A percentile compares a stretch with the other conserved stretches of the same genome.
Conservation (phyloP, 1,140 invertebrate species). For the Pentalonia nigronervosa region DNA sequence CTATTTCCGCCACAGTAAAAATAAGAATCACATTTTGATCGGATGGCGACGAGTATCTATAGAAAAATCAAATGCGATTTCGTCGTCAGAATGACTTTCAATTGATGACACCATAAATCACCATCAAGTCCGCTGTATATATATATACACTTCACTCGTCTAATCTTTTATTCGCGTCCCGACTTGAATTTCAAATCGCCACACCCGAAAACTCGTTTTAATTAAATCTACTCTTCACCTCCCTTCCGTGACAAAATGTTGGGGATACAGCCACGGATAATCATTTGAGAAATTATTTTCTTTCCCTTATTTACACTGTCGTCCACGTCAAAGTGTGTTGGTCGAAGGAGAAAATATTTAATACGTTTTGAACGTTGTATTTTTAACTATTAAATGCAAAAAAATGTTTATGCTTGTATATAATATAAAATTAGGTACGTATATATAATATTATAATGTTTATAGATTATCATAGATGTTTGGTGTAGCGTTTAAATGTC, state of each 20-base stretch:
- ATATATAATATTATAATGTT: background rate
- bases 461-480: background rate
- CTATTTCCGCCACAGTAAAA: background rate
- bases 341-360: background rate
- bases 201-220: slow-evolving; percentile 2
- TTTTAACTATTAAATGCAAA: background rate
- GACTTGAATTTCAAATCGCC: slow-evolving; percentile 42
- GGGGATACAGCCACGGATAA: background rate
- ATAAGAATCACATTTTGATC: background rate
- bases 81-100: slow-evolving; percentile 25
- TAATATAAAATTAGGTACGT: no score
- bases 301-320: background rate
- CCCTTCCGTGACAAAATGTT: no score
- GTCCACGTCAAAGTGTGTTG: background rate
- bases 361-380: background rate
- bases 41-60: background rate
- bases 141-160: slow-evolving; percentile 15
- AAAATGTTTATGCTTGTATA: background rate
- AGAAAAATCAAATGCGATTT: slow-evolving; percentile 34
- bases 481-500: background rate
- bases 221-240: background rate
- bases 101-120: slow-evolving; percentile 38
- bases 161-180: slow-evolving; percentile 32
- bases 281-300: slow-evolving; percentile 13
- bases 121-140: background rate